Evolutionary conservation across 92 coral and sea anemone species (phyloP).

Genomic region (Siderastrea siderea): DNA sequence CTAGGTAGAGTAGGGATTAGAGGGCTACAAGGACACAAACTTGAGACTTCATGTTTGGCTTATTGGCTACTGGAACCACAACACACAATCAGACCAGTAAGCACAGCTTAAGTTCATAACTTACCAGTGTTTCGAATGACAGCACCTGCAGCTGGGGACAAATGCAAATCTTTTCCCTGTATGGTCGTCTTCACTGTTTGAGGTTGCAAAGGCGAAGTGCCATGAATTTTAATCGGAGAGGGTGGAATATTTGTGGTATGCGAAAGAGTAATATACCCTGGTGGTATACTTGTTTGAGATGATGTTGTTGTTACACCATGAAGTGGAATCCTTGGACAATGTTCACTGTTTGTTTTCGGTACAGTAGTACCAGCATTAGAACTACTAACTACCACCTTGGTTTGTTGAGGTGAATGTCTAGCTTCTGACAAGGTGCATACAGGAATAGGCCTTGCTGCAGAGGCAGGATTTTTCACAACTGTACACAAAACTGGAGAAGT

Average conservation of each 20-base stretch:
- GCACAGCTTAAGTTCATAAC: not conserved
- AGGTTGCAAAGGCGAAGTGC: not conserved
- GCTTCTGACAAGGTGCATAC: not conserved
- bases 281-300: conserved; percentile 1
- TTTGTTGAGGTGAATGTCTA: not conserved
- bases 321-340: not conserved
- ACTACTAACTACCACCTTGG: not conserved
- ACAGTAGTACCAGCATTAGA: not conserved
- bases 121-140: not conserved
- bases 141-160: conserved; percentile 1
- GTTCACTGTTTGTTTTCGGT: not conserved
- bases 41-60: no score
- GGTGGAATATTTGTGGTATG: conserved; percentile 2
- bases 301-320: not conserved
- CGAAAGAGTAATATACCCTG: conserved; percentile 26
- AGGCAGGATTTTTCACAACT: not conserved
- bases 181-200: not conserved
- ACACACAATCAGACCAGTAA: not conserved
- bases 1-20: not conserved
- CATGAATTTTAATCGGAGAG: not conserved
- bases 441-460: not conserved
- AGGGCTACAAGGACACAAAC: not conserved
- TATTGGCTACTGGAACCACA: not conserved
- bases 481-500: conserved; percentile 8
- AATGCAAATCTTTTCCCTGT: not conserved